Percentiles rank a stretch among this genome's conserved stretches.
These are phyloP conservation scores for Mesorhabditis spiculigera DNA, from an alignment of 2,888 invertebrate genomes.

Conservation along the genomic window DNA sequence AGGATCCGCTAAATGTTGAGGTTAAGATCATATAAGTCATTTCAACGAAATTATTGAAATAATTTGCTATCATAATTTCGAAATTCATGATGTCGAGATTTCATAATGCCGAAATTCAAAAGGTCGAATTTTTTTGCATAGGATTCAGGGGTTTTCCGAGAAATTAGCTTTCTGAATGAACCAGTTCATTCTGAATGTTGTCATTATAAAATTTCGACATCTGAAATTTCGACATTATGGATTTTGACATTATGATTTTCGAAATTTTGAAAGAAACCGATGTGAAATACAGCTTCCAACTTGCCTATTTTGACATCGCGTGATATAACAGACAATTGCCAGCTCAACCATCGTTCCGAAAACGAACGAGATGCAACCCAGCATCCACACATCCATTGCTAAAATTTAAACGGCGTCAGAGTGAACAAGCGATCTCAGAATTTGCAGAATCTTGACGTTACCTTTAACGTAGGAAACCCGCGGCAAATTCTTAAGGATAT, in stretches of 20 bases:
- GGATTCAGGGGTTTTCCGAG: no score
- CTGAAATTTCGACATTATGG: background rate
- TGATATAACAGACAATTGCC: conserved; percentile 58
- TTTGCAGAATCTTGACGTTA: background rate
- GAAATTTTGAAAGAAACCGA: background rate
- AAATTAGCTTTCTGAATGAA: no score
- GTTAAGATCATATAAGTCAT: no score
- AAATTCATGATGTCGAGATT: no score
- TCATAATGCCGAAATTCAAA: no score
- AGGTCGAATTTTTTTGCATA: no score
- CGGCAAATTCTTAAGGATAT: conserved; percentile 57
- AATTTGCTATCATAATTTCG: no score
- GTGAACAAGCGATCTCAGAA: background rate
- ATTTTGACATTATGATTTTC: background rate
- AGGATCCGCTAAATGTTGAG: background rate
- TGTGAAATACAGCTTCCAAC: no score
- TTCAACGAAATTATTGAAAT: no score
- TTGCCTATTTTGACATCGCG: conserved; percentile 45
- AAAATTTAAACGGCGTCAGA: conserved; percentile 8
- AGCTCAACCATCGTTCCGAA: conserved; percentile 58
- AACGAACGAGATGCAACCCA: conserved; percentile 57
- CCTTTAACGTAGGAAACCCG: conserved; percentile 57
- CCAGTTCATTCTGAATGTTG: no score
- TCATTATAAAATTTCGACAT: background rate
- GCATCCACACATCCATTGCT: conserved; percentile 59